Evolutionary conservation across 2,113 vertebrate genomes (phyloP).

Genomic region (Cyanistes caeruleus): DNA sequence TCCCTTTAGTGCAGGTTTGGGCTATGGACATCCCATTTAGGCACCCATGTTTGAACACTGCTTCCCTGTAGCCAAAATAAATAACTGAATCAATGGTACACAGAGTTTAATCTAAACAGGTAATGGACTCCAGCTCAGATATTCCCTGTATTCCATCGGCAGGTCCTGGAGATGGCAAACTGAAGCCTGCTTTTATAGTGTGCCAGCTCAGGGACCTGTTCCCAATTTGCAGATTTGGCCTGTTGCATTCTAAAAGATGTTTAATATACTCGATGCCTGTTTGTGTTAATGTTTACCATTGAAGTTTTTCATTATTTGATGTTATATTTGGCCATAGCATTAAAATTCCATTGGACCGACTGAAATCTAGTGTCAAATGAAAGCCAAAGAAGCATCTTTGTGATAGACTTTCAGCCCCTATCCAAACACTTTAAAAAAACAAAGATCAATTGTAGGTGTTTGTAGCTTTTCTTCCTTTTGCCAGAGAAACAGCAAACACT

Average conservation of each 20-base stretch:
- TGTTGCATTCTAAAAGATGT: slow-evolving; percentile 65
- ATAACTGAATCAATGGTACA: slow-evolving; percentile 56
- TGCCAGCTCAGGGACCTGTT: slow-evolving; percentile 73
- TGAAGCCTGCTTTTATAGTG: slow-evolving; percentile 65
- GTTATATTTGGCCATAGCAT: slow-evolving; percentile 74
- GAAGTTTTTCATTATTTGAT: slow-evolving; percentile 79
- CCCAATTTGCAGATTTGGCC: slow-evolving; percentile 76
- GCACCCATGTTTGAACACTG: slow-evolving; percentile 21
- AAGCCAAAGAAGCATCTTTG: slow-evolving; percentile 68
- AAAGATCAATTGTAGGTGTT: slow-evolving; percentile 22
- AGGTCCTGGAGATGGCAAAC: slow-evolving; percentile 64
- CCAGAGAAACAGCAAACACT: slow-evolving; percentile 28
- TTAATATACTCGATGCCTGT: slow-evolving; percentile 69
- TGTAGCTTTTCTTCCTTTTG: slow-evolving; percentile 13
- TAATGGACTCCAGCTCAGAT: slow-evolving; percentile 31
- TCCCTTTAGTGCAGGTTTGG: background rate
- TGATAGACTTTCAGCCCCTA: slow-evolving; percentile 57
- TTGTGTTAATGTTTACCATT: slow-evolving; percentile 76
- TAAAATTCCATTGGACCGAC: slow-evolving; percentile 56
- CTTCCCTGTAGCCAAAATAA: slow-evolving; percentile 48
- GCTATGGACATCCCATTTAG: background rate
- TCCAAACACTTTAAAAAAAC: background rate
- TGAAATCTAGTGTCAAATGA: slow-evolving; percentile 59
- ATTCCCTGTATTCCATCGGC: slow-evolving; percentile 26
- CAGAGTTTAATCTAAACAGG: slow-evolving; percentile 59